These are phyloP conservation scores for Eledona agricola DNA, from an alignment of 2,888 invertebrate species.

Conservation along the genomic window DNA sequence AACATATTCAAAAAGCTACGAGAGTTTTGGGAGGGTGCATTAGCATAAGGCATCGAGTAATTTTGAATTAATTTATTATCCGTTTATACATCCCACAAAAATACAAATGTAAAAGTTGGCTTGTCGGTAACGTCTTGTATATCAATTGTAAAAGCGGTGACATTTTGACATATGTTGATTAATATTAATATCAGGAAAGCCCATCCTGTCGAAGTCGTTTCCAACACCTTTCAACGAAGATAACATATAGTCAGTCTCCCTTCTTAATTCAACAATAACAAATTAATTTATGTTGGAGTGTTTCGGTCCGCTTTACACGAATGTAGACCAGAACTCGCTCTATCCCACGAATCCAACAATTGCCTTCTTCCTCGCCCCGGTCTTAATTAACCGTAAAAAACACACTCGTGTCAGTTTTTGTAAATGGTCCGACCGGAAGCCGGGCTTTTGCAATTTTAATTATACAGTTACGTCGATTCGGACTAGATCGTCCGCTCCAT, in stretches of 20 bases:
- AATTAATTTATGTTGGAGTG: slow-evolving; percentile 10
- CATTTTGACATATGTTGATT: slow-evolving; percentile 48
- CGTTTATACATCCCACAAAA: slow-evolving; percentile 27
- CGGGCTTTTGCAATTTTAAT: slow-evolving; percentile 48
- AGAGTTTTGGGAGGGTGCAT: slow-evolving; percentile 24
- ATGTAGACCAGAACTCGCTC: slow-evolving; percentile 22
- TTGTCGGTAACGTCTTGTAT: slow-evolving; percentile 44
- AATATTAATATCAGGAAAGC: slow-evolving; percentile 44
- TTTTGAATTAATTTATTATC: slow-evolving; percentile 31
- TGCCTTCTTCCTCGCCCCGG: slow-evolving; percentile 40
- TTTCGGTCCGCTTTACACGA: slow-evolving; percentile 17
- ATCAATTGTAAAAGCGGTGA: slow-evolving; percentile 44
- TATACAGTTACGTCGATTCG: slow-evolving; percentile 33
- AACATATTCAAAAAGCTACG: slow-evolving; percentile 20
- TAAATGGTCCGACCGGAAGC: slow-evolving; percentile 46
- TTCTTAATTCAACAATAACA: slow-evolving; percentile 11
- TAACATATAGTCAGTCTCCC: slow-evolving; percentile 16
- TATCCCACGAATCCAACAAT: slow-evolving; percentile 42
- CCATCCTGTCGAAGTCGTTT: slow-evolving; percentile 36
- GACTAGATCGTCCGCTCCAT: slow-evolving; percentile 11
- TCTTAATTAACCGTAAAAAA: slow-evolving; percentile 43
- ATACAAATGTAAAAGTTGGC: slow-evolving; percentile 35
- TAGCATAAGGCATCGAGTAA: slow-evolving; percentile 23
- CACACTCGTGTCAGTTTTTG: slow-evolving; percentile 40
- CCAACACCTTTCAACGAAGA: slow-evolving; percentile 38